Conservation (phyloP, 2,113 vertebrate species). For the Ochotona princeps region DNA sequence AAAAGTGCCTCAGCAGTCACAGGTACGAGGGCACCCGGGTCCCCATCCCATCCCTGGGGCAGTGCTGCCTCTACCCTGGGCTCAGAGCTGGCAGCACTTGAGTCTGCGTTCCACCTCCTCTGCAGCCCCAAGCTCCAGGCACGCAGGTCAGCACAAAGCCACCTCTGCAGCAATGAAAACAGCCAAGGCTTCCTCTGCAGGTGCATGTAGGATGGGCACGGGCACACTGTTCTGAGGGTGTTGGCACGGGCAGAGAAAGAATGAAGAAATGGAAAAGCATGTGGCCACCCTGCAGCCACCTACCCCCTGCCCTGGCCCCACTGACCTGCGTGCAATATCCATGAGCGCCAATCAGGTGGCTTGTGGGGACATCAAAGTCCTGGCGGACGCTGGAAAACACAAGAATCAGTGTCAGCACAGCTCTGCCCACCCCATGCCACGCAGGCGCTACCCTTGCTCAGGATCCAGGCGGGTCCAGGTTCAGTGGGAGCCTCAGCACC, state of each 20-base stretch:
- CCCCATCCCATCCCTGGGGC: not conserved
- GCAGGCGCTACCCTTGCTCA: not conserved
- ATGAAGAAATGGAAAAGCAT: not conserved
- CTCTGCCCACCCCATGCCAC: accelerated
- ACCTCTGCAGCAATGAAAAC: not conserved
- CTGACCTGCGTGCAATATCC: conserved; percentile 97
- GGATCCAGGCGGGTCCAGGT: not conserved
- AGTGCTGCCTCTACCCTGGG: no score
- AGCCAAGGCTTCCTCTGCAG: not conserved
- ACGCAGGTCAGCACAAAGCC: not conserved
- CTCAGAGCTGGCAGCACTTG: not conserved
- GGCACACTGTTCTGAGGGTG: not conserved
- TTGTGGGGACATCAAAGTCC: conserved; percentile 94
- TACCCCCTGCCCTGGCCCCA: accelerated
- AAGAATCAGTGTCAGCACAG: not conserved
- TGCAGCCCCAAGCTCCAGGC: not conserved
- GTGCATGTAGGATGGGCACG: not conserved
- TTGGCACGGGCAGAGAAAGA: no score
- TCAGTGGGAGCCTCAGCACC: not conserved
- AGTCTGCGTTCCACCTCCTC: not conserved
- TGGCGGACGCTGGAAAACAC: conserved; percentile 88
- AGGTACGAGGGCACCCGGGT: not conserved
- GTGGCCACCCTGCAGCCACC: not conserved
- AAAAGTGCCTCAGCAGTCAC: accelerated
- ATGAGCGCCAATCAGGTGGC: conserved; percentile 92